These are phyloP conservation scores for Himalopsyche tibetana DNA, from an alignment of 2,888 invertebrate genomes.

Conservation along the genomic window DNA sequence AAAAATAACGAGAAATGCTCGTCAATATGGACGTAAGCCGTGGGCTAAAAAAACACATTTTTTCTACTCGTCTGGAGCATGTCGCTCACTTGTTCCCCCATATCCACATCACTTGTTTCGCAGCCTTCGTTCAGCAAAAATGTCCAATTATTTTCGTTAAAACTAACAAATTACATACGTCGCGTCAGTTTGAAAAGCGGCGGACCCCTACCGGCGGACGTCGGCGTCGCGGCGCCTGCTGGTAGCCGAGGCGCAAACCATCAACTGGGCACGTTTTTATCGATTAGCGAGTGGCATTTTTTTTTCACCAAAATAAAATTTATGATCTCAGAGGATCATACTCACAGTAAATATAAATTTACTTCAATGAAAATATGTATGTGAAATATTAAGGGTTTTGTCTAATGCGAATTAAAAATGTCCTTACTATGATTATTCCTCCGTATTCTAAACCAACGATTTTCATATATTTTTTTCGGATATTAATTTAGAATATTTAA, in stretches of 20 bases:
- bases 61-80: constrained; percentile 13
- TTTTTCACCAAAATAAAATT: too few relatives aligned
- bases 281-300: neutral
- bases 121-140: constrained; percentile 45
- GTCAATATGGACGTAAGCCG: neutral
- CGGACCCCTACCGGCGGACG: neutral
- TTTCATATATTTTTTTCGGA: too few relatives aligned
- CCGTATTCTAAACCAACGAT: too few relatives aligned
- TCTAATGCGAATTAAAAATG: too few relatives aligned
- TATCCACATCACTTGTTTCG: constrained; percentile 34
- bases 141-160: constrained; percentile 65
- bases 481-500: too few relatives aligned
- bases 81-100: constrained; percentile 35
- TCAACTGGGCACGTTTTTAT: constrained; percentile 31
- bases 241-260: constrained; percentile 24
- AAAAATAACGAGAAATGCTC: neutral
- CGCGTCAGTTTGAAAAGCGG: constrained; percentile 33
- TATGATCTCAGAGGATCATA: too few relatives aligned
- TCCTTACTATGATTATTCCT: too few relatives aligned
- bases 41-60: constrained; percentile 21
- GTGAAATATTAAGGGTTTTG: too few relatives aligned
- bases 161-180: constrained; percentile 63
- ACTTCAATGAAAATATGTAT: too few relatives aligned
- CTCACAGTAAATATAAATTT: too few relatives aligned
- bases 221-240: constrained; percentile 20